Percentiles rank a stretch among this genome's conserved stretches.
Conservation (phyloP, 1,140 invertebrate species). For the Zaprionus lachaisei region DNA sequence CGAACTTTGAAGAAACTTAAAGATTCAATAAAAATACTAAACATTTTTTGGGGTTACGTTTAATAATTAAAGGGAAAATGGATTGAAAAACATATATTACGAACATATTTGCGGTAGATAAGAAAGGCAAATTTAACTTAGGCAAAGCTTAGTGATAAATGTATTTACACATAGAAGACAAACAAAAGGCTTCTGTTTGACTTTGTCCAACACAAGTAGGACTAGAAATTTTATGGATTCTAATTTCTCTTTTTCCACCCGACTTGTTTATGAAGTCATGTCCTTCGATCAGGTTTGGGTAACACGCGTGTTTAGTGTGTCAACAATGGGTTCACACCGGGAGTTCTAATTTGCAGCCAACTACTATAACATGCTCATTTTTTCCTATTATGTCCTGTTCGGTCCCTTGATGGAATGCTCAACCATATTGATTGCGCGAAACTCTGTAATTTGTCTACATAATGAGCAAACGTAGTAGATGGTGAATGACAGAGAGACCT, state of each 20-base stretch:
- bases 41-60: not conserved
- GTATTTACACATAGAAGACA: slow-evolving; percentile 29
- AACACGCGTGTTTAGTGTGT: slow-evolving; percentile 11
- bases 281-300: slow-evolving; percentile 17
- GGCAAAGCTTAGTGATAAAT: slow-evolving; percentile 30
- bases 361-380: slow-evolving; percentile 23
- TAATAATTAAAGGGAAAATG: not conserved
- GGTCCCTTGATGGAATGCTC: not conserved
- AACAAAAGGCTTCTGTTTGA: slow-evolving; percentile 11
- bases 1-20: not conserved
- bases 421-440: not conserved
- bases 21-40: slow-evolving; percentile 2
- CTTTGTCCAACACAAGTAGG: not conserved
- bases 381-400: not conserved
- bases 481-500: slow-evolving; percentile 6
- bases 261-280: not conserved
- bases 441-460: slow-evolving; percentile 44
- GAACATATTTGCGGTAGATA: slow-evolving; percentile 32
- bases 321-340: slow-evolving; percentile 20
- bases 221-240: not conserved
- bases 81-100: not conserved
- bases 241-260: not conserved
- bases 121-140: slow-evolving; percentile 18
- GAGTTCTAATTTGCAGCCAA: slow-evolving; percentile 36
- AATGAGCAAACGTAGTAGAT: slow-evolving; percentile 50